These are phyloP conservation scores for Loxodonta africana DNA, from an alignment of 2,113 vertebrate species.

Conservation along the genomic window DNA sequence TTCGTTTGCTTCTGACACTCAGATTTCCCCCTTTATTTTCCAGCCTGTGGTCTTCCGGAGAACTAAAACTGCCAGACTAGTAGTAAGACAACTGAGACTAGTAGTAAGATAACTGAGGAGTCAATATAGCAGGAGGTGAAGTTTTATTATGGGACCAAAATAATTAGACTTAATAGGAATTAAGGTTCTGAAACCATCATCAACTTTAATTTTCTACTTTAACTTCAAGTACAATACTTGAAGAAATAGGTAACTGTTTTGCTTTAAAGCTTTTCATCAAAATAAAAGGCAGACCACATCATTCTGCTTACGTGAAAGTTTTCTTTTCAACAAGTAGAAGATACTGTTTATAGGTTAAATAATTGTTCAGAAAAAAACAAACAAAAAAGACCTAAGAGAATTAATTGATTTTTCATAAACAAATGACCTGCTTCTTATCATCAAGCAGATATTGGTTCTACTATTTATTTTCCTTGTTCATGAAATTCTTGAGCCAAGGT, in stretches of 20 bases:
- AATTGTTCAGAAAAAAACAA: neutral
- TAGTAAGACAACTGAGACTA: neutral
- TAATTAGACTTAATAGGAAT: neutral
- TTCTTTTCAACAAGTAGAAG: neutral
- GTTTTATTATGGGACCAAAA: neutral
- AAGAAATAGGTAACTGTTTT: slow-evolving; percentile 20
- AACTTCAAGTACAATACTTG: neutral
- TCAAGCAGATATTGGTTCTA: neutral
- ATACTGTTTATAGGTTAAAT: neutral
- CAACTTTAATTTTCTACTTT: slow-evolving; percentile 32
- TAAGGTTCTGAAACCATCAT: neutral
- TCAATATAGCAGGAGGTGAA: neutral
- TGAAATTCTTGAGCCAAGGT: slow-evolving; percentile 15
- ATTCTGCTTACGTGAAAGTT: neutral
- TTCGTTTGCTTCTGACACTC: neutral
- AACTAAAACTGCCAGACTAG: neutral
- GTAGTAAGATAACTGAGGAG: neutral
- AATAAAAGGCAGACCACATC: slow-evolving; percentile 17
- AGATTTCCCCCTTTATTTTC: neutral
- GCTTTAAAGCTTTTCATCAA: slow-evolving; percentile 49
- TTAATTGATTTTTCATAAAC: neutral
- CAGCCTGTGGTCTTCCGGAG: neutral
- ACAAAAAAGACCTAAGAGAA: neutral
- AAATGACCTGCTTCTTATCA: neutral
- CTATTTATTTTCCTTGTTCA: neutral